These are phyloP conservation scores for Pachyramphus minor DNA, from an alignment of 2,113 vertebrate species.

Conservation along the genomic window DNA sequence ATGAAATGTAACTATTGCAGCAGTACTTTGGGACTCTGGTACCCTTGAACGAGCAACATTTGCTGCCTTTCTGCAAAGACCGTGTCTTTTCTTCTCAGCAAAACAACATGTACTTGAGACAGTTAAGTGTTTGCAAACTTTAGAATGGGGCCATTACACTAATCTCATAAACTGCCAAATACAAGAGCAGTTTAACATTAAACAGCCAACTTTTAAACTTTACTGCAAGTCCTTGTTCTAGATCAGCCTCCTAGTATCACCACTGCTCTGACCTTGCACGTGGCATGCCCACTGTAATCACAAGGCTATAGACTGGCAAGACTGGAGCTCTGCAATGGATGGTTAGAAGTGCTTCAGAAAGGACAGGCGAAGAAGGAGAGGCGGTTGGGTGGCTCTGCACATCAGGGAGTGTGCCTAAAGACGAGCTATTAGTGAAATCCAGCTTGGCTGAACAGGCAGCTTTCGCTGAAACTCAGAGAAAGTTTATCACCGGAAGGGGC, in stretches of 20 bases:
- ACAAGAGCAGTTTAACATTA: background rate
- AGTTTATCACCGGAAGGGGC: background rate
- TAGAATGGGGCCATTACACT: background rate
- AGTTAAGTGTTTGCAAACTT: background rate
- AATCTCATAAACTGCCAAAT: background rate
- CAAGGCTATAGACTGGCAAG: background rate
- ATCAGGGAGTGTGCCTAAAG: background rate
- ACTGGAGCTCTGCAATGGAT: background rate
- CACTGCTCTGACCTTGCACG: background rate
- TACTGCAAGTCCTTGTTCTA: background rate
- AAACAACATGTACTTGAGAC: background rate
- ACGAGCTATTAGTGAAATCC: background rate
- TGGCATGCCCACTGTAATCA: background rate
- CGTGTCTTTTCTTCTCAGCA: background rate
- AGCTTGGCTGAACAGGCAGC: background rate
- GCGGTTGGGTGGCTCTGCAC: background rate
- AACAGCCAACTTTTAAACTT: background rate
- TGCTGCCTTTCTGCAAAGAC: background rate
- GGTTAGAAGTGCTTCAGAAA: background rate
- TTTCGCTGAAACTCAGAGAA: background rate
- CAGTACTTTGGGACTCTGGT: background rate
- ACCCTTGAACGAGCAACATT: background rate
- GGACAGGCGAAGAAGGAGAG: background rate
- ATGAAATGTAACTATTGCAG: background rate
- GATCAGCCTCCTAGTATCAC: background rate